Base-by-base conservation (phyloP, 2,888 invertebrate species). In the Malthinus flaveolus region DNA sequence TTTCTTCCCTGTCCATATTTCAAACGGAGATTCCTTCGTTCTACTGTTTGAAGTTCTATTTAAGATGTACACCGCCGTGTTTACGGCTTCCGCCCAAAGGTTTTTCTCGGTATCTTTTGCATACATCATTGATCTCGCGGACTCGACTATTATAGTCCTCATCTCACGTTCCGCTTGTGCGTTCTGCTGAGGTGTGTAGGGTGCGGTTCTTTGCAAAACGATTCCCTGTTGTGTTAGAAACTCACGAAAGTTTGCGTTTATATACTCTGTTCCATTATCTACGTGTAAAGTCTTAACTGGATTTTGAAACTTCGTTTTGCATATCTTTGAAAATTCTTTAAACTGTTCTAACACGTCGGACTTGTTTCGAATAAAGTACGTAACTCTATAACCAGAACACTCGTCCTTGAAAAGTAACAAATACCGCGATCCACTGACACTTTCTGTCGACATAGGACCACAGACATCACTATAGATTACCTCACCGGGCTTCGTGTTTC, bases 41-140 rank as follows among this genome's bases (percentile, higher is more conserved):
- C n/a, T n/a, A n/a, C n/a, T n/a, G n/a, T 45, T 51, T 7, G 61
- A 34, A n/a, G 66, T 67, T 49, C 73, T 51, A 52, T 77, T 77
- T 2, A 71, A 50, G 8, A 72, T 39, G 55, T 74, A 75, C 2
- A 67, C 69, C 7, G 73, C 71, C 11, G 72, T 72, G 31, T 66
- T 66, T 2, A 73, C 70, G 10, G 73, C 76, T 61, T 78, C 74
- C 7, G 71, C 72, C 75, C 75, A 78, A 36, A 74, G 61, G 9
- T 55, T 31, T 23, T 63, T 53, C 1, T 68, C 68, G 15, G 75
- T 32, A 32, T 68, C 57, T 23, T 66, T 64, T 9, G 66, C 56
- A 10, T 62, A 59, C n/a, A 77, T 23, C 71, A 75, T 72, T 4
- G 73, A 56, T 42, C 70, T 59, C 7, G 75, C 72, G 51, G 63